These are phyloP conservation scores for Tenthredo distinguenda DNA, from an alignment of 2,888 invertebrate species.

Conservation along the genomic window DNA sequence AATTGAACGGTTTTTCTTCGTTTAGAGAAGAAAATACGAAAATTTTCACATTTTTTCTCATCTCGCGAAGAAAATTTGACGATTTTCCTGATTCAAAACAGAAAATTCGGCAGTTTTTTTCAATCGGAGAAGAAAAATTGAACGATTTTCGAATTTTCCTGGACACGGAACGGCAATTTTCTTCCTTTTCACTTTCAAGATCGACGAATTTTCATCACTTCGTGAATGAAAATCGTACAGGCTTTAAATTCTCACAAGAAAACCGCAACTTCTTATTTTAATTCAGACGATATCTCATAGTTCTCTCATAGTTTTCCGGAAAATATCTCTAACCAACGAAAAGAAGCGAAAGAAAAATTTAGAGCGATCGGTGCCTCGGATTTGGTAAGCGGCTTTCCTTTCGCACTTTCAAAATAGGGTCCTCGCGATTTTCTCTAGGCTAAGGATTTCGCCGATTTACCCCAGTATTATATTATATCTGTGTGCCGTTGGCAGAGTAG, in stretches of 20 bases:
- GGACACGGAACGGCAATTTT: background rate
- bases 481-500: background rate
- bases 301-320: background rate
- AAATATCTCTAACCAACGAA: background rate
- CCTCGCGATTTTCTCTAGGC: background rate
- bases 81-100: background rate
- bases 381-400: constrained; percentile 32
- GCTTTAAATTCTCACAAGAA: background rate
- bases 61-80: background rate
- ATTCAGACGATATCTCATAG: background rate
- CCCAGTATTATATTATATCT: background rate
- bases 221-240: background rate
- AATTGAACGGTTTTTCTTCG: background rate
- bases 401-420: constrained; percentile 28
- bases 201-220: background rate
- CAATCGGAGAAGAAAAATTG: background rate
- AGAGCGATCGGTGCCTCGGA: constrained; percentile 38
- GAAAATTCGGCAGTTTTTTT: too few species aligned
- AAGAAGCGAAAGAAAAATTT: background rate
- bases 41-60: background rate
- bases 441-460: background rate
- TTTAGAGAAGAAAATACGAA: too few species aligned
- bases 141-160: background rate
- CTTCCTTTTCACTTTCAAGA: background rate
- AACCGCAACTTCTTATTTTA: background rate